Conservation (phyloP, 2,113 vertebrate species). For the Epinephelus cyanopodus region DNA sequence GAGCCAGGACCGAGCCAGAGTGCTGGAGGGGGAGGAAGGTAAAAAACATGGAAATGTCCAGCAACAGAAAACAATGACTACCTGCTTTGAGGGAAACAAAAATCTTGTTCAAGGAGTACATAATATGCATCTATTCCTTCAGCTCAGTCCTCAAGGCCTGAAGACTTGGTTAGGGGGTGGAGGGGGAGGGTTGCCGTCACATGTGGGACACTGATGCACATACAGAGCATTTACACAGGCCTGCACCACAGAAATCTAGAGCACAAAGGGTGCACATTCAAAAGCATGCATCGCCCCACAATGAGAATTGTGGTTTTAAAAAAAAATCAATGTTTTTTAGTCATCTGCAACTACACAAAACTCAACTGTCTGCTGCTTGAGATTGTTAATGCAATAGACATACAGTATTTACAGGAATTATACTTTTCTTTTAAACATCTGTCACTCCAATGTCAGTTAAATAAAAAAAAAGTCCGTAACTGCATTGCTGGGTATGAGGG, state of each 20-base stretch:
- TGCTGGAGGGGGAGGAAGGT: constrained; percentile 35
- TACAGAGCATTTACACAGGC: constrained; percentile 75
- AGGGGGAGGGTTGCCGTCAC: constrained; percentile 18
- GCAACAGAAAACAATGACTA: constrained; percentile 55
- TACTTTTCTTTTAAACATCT: constrained; percentile 63
- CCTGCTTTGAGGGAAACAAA: constrained; percentile 1
- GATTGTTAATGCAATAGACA: constrained; percentile 72
- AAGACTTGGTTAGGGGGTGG: neutral
- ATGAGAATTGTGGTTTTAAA: constrained; percentile 56
- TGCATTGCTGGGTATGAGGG: constrained; percentile 49
- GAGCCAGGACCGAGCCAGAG: constrained; percentile 67
- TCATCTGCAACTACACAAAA: constrained; percentile 65
- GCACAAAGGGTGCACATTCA: constrained; percentile 77
- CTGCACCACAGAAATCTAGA: constrained; percentile 72
- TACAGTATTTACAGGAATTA: constrained; percentile 79
- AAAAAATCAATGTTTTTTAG: constrained; percentile 29
- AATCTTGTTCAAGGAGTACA: constrained; percentile 41
- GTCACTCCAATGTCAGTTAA: constrained; percentile 71
- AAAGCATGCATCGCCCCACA: constrained; percentile 79
- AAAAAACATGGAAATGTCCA: constrained; percentile 31
- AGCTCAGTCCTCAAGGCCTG: constrained; percentile 37
- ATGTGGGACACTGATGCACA: constrained; percentile 70
- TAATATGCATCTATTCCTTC: constrained; percentile 67
- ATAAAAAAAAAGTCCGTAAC: constrained; percentile 55
- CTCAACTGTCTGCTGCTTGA: constrained; percentile 62